Conservation (phyloP, 2,113 vertebrate species). For the Heterotis niloticus region DNA sequence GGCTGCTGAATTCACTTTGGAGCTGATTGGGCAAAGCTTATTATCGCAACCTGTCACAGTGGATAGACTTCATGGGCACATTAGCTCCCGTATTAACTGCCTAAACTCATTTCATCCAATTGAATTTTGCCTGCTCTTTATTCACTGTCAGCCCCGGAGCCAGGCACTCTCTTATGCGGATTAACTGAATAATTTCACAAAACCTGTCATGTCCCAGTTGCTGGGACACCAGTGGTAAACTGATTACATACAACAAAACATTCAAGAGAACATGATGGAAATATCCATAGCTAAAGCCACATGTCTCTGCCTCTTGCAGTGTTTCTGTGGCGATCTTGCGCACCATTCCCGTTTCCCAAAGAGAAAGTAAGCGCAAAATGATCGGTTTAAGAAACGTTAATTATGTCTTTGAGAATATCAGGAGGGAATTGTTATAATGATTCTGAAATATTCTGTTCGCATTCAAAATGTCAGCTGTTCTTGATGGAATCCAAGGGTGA, state of each 20-base stretch:
- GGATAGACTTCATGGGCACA: slow-evolving; percentile 65
- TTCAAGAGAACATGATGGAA: neutral
- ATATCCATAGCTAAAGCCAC: neutral
- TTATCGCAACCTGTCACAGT: slow-evolving; percentile 61
- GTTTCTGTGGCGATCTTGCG: neutral
- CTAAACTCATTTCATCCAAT: slow-evolving; percentile 68
- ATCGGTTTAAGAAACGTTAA: neutral
- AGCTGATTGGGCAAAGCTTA: slow-evolving; percentile 59
- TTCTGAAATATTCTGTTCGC: too few species aligned
- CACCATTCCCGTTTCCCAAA: too few species aligned
- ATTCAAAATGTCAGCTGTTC: too few species aligned
- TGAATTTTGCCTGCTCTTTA: slow-evolving; percentile 63
- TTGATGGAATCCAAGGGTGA: too few species aligned
- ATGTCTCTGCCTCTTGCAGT: neutral
- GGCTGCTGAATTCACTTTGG: slow-evolving; percentile 48
- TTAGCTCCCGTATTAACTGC: slow-evolving; percentile 64
- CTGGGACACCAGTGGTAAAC: slow-evolving; percentile 41
- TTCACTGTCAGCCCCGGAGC: slow-evolving; percentile 54
- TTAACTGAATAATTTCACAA: slow-evolving; percentile 60
- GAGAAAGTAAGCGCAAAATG: neutral
- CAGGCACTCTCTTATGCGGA: slow-evolving; percentile 56
- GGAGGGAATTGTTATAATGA: neutral
- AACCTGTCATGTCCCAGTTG: slow-evolving; percentile 49
- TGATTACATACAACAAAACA: slow-evolving; percentile 37
- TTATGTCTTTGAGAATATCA: neutral